Base-by-base conservation (phyloP, 1,140 invertebrate genomes). In the Drosophila ananassae region DNA sequence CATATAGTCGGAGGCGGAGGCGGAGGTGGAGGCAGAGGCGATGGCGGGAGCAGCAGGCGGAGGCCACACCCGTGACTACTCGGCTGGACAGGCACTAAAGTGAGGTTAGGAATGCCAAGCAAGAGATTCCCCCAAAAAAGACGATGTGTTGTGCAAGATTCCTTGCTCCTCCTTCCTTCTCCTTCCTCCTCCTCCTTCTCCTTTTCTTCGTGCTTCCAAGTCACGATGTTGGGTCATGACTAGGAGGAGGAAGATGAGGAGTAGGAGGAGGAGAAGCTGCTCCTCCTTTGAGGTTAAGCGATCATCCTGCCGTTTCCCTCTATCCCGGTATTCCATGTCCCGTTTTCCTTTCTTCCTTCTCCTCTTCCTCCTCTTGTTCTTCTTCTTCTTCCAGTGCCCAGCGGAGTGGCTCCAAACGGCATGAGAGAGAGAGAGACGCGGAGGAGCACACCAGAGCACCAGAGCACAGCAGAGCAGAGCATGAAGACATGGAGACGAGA, bases 231-330 rank as follows among this genome's bases (percentile, higher is more conserved):
- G 25, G 25, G 25, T 28, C 25, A 28, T 28, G 25, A 28, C 5
- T 6, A 6, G 25, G 25, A 5, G 5, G 7, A 28, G 25, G n/a
- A n/a, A n/a, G n/a, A n/a, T n/a, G n/a, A n/a, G n/a, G 25, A 6
- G 25, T 28, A 6, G 25, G 25, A 28, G 25, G 25, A 6, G 4
- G 25, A 25, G 5, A 5, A 28, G 25, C 6, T 28, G 25, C 56
- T 48, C 41, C 66, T n/a, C 56, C 69, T 71, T 69, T 74, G 72
- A 74, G 72, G 72, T 74, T 74, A 74, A 52, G 55, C 63, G 39
- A 2, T 64, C 71, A 74, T 74, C 72, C 72, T 74, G 71, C 50
- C 52, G 41, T 63, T 13, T 41, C 4, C 12, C 13, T n/a, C 13
- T 7, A 44, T 44, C 6, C 17, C 13, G 5, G 5, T n/a, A 13